phyloP scores from a whole-genome alignment of 1,140 invertebrate genomes.

The Antheraea pernyi region DNA sequence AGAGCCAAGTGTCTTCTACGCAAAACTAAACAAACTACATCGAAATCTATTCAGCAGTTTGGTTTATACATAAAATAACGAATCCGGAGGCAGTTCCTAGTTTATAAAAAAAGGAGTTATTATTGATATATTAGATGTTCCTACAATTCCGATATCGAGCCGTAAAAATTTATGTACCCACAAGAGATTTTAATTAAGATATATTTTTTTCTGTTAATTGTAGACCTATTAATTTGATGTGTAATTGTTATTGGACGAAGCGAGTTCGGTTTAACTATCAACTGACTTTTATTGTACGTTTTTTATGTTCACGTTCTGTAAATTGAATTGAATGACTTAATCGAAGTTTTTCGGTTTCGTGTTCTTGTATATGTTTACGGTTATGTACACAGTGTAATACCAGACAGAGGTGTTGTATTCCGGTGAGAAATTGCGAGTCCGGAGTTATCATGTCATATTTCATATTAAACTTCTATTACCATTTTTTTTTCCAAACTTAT shows the following conservation, averaged over 20 bases:
- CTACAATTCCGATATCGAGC: not conserved
- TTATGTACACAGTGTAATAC: not conserved
- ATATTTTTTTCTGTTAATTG: not conserved
- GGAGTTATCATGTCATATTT: too few relatives aligned
- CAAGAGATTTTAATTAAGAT: constrained; percentile 3
- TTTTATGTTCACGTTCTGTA: not conserved
- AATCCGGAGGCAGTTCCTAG: too few relatives aligned
- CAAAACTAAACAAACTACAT: too few relatives aligned
- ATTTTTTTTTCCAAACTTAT: too few relatives aligned
- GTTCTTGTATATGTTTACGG: not conserved
- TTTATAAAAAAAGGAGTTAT: not conserved
- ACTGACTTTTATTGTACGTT: not conserved
- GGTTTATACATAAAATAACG: too few relatives aligned
- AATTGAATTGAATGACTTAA: not conserved
- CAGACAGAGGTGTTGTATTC: too few relatives aligned
- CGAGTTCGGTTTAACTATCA: not conserved
- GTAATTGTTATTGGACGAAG: not conserved
- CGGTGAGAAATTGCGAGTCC: too few relatives aligned
- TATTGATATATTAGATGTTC: not conserved
- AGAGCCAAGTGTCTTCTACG: too few relatives aligned
- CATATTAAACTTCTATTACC: too few relatives aligned
- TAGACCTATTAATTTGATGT: not conserved
- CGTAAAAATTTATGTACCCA: not conserved
- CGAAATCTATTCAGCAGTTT: too few relatives aligned
- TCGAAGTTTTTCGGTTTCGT: not conserved